Evolutionary conservation across 2,113 vertebrate species (phyloP), one percentile per base, ranked within the genome.

Genomic region (Mola mola): DNA sequence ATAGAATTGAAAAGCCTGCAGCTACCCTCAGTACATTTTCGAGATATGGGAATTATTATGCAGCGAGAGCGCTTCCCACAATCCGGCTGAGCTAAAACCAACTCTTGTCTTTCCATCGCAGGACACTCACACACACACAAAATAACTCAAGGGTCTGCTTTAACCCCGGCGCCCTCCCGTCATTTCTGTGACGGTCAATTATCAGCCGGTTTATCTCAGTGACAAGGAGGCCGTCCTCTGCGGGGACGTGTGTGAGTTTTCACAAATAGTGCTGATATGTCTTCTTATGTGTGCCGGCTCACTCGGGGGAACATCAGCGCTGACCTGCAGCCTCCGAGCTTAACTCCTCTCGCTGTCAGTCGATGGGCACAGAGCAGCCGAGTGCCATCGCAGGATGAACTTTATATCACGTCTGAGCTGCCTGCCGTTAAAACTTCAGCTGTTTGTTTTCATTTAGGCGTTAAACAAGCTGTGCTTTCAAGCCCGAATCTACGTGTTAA

Each of bases 261-360:
- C 75, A 81, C 90, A 92, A 85, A 93, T 92, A 83, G 13, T 88
- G 92, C 89, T 93, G 92, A 93, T 66, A 63, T 67, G 63, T 72
- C 56, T 62, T 46, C 49, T 64, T 53, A 28, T 6, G 67, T 55
- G 66, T 42, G 65, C 52, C 70, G 36, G 70, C 63, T 49, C 56
- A 22, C 75, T 13, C 66, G 1, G 44, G 77, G 78, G 80, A 57
- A 51, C 20, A 48, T 56, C 37, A 9, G 15, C 22, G 2, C 42
- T 17, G 38, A 48, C 66, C 61, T 21, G 8, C 60, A 26, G 60
- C 65, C 72, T 70, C 56, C 51, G 16, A 50, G 57, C 57, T 81
- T 83, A 71, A 70, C 62, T 66, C 50, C 21, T 55, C 75, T 72
- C 24, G 43, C 56, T 16, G 40, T 43, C 67, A 40, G 67, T 78